These are phyloP conservation scores for Lepidotrigona ventralis DNA, from an alignment of 1,140 invertebrate genomes.

Conservation along the genomic window DNA sequence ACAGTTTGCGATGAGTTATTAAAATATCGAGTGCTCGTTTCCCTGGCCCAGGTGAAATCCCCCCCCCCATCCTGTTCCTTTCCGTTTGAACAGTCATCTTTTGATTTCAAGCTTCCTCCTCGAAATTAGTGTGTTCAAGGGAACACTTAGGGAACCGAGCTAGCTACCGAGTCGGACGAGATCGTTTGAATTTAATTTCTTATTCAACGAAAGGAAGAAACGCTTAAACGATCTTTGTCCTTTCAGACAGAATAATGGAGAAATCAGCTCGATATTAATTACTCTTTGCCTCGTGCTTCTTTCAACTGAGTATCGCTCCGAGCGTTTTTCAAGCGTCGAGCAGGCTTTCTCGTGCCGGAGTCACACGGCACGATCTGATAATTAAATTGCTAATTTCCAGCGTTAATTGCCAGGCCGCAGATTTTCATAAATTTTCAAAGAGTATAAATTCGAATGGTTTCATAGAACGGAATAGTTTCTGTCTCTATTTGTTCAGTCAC, in stretches of 20 bases:
- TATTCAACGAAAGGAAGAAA: not conserved
- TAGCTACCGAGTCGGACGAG: not conserved
- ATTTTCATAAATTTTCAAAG: too few relatives aligned
- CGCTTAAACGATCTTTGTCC: not conserved
- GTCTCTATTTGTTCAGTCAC: too few relatives aligned
- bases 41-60: not conserved
- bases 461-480: too few relatives aligned
- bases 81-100: not conserved
- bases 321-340: not conserved
- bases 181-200: not conserved
- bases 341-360: not conserved
- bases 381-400: not conserved
- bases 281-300: not conserved
- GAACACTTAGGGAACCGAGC: not conserved
- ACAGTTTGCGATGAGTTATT: conserved; percentile 32
- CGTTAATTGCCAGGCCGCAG: not conserved
- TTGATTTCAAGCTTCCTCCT: not conserved
- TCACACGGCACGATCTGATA: not conserved
- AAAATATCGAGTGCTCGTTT: conserved; percentile 37
- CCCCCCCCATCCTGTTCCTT: not conserved
- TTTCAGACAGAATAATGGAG: not conserved
- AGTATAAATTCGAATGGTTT: too few relatives aligned
- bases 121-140: not conserved
- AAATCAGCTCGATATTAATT: not conserved
- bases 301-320: too few relatives aligned